A percentile compares a stretch with the other conserved stretches of the same genome.
Evolutionary conservation across 2,888 invertebrate species (phyloP).

Genomic region (Minunthozetes semirufus): DNA sequence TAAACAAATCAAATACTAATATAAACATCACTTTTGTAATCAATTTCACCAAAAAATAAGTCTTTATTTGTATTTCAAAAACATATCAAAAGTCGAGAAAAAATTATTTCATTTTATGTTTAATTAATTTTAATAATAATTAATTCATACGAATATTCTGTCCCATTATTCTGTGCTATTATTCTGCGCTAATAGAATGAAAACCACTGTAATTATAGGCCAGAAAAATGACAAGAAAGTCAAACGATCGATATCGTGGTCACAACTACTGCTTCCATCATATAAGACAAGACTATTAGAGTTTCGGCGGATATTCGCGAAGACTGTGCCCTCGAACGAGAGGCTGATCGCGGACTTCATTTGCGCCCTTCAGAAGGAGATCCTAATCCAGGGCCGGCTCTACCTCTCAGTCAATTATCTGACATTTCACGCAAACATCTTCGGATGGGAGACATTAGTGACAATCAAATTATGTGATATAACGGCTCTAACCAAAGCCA

Average conservation of each 20-base stretch:
- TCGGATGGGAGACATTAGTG: slow-evolving; percentile 88
- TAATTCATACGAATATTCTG: too few relatives aligned
- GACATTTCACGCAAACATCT: slow-evolving; percentile 96
- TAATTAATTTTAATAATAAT: too few relatives aligned
- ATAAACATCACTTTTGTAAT: too few relatives aligned
- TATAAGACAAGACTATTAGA: slow-evolving; percentile 90
- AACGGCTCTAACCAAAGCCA: slow-evolving; percentile 86
- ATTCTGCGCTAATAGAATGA: too few relatives aligned
- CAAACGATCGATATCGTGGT: slow-evolving; percentile 32
- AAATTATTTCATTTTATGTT: too few relatives aligned
- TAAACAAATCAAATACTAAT: too few relatives aligned
- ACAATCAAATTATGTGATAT: slow-evolving; percentile 82
- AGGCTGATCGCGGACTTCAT: slow-evolving; percentile 65
- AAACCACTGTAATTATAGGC: neutral
- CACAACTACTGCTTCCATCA: slow-evolving; percentile 59
- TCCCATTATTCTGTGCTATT: too few relatives aligned
- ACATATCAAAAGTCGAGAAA: too few relatives aligned
- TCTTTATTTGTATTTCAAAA: too few relatives aligned
- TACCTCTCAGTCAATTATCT: slow-evolving; percentile 92
- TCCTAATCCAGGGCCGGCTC: slow-evolving; percentile 86
- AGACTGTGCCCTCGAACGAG: slow-evolving; percentile 28
- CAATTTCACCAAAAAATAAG: too few relatives aligned
- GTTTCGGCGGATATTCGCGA: slow-evolving; percentile 72
- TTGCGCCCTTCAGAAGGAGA: slow-evolving; percentile 92
- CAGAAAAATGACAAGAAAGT: slow-evolving; percentile 9